A percentile compares a stretch with the other conserved stretches of the same genome.
These are phyloP conservation scores for Dinothrombium tinctorium DNA, from an alignment of 1,140 invertebrate genomes.

Conservation along the genomic window DNA sequence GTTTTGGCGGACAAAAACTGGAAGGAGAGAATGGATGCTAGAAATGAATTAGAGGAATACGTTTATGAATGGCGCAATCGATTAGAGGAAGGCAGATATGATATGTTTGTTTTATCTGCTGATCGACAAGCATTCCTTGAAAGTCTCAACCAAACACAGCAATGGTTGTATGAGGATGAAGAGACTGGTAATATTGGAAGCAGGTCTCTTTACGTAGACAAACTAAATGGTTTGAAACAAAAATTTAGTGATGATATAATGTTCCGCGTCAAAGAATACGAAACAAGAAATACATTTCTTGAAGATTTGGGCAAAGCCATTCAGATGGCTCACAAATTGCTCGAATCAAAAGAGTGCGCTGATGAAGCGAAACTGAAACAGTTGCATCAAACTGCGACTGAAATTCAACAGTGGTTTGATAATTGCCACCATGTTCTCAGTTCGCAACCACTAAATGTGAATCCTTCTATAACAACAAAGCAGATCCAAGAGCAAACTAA, in stretches of 20 bases:
- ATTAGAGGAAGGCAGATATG: constrained; percentile 25
- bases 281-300: constrained; percentile 1
- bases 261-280: constrained; percentile 4
- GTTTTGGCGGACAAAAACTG: constrained; percentile 50
- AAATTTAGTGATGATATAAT: constrained; percentile 3
- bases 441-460: background rate
- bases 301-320: constrained; percentile 9
- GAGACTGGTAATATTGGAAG: constrained; percentile 57
- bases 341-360: constrained; percentile 1
- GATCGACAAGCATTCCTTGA: constrained; percentile 35
- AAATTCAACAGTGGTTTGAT: constrained; percentile 9
- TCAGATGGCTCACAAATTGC: constrained; percentile 7
- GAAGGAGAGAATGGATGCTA: constrained; percentile 75
- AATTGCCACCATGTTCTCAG: background rate
- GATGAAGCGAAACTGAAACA: constrained; percentile 4
- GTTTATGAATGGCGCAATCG: constrained; percentile 78
- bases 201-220: constrained; percentile 49
- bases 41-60: constrained; percentile 93
- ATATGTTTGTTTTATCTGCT: constrained; percentile 14
- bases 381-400: background rate
- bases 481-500: constrained; percentile 4
- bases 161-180: constrained; percentile 71
- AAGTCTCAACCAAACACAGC: constrained; percentile 58
- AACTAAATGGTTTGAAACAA: constrained; percentile 32
- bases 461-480: constrained; percentile 7